phyloP scores from a whole-genome alignment of 2,797 vertebrate genomes.

The Falco novaeseelandiae region DNA sequence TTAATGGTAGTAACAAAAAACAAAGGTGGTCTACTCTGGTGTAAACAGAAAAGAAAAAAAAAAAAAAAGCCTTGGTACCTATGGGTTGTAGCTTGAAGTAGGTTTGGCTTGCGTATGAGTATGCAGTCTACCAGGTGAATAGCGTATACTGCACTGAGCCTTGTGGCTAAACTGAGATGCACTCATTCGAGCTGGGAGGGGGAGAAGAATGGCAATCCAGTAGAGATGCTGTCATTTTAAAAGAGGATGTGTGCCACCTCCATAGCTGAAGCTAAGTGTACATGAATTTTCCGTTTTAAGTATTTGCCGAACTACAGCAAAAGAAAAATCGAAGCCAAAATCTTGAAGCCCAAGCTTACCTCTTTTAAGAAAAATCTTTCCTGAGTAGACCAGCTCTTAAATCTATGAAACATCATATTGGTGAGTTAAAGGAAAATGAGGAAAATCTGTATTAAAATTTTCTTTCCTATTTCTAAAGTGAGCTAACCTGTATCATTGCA shows the following conservation, averaged over 20 bases:
- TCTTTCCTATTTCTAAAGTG: background rate
- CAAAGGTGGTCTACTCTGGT: background rate
- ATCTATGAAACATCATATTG: background rate
- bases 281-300: background rate
- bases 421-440: background rate
- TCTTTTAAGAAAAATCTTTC: conserved; percentile 44
- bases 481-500: background rate
- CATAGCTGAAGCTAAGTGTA: background rate
- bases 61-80: fast-evolving
- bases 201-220: background rate
- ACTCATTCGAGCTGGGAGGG: background rate
- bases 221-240: background rate
- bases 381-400: conserved; percentile 50
- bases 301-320: background rate
- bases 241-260: background rate
- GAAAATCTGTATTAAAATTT: background rate
- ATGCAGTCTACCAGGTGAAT: background rate
- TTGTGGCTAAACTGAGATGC: background rate
- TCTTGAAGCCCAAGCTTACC: background rate
- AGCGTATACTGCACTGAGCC: background rate
- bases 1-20: background rate
- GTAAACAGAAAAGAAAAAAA: background rate
- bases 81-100: background rate
- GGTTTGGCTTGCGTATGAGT: background rate
- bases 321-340: background rate